Base-by-base conservation (phyloP, 64 coral and sea anemone species). In the Porites lutea region DNA sequence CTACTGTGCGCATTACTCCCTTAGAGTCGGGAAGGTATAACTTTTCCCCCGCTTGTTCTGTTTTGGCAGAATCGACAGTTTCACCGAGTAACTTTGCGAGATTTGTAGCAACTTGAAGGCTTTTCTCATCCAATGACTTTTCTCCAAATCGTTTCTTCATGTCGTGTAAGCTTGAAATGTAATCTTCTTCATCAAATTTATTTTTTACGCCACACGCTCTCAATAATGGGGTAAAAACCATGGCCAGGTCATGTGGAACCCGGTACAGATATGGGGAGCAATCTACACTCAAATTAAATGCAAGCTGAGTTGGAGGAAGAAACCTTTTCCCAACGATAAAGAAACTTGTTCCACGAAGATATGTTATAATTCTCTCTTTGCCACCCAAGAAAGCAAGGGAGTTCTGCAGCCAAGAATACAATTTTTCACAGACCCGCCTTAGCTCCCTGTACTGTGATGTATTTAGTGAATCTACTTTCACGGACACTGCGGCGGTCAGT, bases 271-370 rank as follows among this genome's bases (percentile, higher is more conserved):
- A 88, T 63, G 95, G 95, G 4, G 80, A n/a, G 44, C 75, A 90
- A 51, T 93, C 81, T 18, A 48, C 18, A 4, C 19, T 54, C 44
- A 79, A 86, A 16, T 57, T 54, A 59, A 96, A 72, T 6, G 80
- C 95, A 18, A 96, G 74, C 75, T 96, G 80, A 14, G 80, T 79
- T 27, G 82, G 11, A 14, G 65, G 72, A n/a, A 93, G 65, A 86
- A 96, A 82, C 7, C 78, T 55, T 80, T 57, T 23, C 87, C 62
- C 53, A 52, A 83, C 48, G 48, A 83, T 55, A 59, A 82, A 65
- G 79, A 79, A 84, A 53, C 65, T 37, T 60, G 22, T 67, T 20
- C 59, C 71, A 52, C 62, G 46, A 60, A 83, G 55, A 67, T 50
- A 59, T 53, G 65, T 14, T 63, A 27, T 46, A 53, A 62, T 37